These are phyloP conservation scores for Ornithoptera alexandrae DNA, from an alignment of 2,888 invertebrate genomes.

Conservation along the genomic window DNA sequence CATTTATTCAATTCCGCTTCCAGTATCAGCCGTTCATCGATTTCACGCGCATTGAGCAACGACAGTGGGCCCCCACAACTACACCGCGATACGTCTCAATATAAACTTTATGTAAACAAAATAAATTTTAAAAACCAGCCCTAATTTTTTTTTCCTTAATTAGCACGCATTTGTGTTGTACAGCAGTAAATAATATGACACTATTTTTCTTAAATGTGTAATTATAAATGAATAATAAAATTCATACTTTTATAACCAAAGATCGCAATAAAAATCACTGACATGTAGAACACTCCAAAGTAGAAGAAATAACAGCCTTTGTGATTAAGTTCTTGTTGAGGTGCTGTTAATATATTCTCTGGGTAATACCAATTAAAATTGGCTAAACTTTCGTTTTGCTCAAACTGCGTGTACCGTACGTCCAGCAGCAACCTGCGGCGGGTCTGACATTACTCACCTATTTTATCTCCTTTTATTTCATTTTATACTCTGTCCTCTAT, in stretches of 20 bases:
- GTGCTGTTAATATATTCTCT: conserved; percentile 50
- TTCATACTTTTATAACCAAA: conserved; percentile 4
- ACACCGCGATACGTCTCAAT: conserved; percentile 37
- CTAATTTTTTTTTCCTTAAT: conserved; percentile 13
- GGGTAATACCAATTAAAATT: conserved; percentile 58
- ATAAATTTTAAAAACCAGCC: conserved; percentile 35
- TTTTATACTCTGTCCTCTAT: conserved; percentile 24
- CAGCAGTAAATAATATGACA: conserved; percentile 7
- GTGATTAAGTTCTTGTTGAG: conserved; percentile 34
- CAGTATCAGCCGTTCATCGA: conserved; percentile 54
- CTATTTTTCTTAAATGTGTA: conserved; percentile 1
- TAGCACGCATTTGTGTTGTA: conserved; percentile 37
- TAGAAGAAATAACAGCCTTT: not conserved
- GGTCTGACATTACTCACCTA: conserved; percentile 29
- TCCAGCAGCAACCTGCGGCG: conserved; percentile 30
- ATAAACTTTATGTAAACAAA: conserved; percentile 33
- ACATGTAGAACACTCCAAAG: not conserved
- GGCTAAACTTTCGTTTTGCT: conserved; percentile 51
- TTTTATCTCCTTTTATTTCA: conserved; percentile 24
- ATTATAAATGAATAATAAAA: conserved; percentile 6
- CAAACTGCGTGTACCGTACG: conserved; percentile 34
- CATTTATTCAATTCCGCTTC: conserved; percentile 47
- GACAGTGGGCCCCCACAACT: conserved; percentile 44
- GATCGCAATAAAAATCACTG: conserved; percentile 4
- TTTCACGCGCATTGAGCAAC: conserved; percentile 63